phyloP scores from a whole-genome alignment of 2,113 vertebrate genomes.

The Ancistrus triradiatus region DNA sequence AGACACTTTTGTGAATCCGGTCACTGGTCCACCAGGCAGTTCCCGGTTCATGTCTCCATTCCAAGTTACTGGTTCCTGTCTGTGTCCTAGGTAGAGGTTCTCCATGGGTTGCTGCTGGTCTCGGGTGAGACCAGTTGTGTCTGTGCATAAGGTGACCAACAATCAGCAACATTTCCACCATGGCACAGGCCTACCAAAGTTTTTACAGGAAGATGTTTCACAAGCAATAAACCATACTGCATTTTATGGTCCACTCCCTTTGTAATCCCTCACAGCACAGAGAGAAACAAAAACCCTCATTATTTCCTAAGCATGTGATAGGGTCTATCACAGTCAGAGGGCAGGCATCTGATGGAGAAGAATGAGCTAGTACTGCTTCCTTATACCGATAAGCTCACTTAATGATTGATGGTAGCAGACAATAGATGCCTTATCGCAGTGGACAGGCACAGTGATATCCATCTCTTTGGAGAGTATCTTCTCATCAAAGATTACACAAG shows the following conservation, averaged over 20 bases:
- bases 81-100: too few species aligned
- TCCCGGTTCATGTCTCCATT: too few species aligned
- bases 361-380: constrained; percentile 30
- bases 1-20: too few species aligned
- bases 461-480: constrained; percentile 47
- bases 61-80: too few species aligned
- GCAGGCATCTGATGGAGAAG: constrained; percentile 43
- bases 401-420: constrained; percentile 39
- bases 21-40: too few species aligned
- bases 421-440: constrained; percentile 41
- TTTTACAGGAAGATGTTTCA: background rate
- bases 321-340: constrained; percentile 47
- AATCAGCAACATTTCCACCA: too few species aligned
- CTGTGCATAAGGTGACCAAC: too few species aligned
- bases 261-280: constrained; percentile 5
- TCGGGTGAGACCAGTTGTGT: too few species aligned
- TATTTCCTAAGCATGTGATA: constrained; percentile 47
- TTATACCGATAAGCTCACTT: constrained; percentile 40
- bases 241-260: background rate
- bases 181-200: too few species aligned
- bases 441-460: constrained; percentile 40
- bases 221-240: background rate
- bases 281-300: constrained; percentile 43
- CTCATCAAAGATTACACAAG: constrained; percentile 43
- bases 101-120: too few species aligned